A percentile compares a stretch with the other conserved stretches of the same genome.
These are phyloP conservation scores for Eulemur macaco DNA, from an alignment of 2,113 vertebrate genomes.

Conservation along the genomic window DNA sequence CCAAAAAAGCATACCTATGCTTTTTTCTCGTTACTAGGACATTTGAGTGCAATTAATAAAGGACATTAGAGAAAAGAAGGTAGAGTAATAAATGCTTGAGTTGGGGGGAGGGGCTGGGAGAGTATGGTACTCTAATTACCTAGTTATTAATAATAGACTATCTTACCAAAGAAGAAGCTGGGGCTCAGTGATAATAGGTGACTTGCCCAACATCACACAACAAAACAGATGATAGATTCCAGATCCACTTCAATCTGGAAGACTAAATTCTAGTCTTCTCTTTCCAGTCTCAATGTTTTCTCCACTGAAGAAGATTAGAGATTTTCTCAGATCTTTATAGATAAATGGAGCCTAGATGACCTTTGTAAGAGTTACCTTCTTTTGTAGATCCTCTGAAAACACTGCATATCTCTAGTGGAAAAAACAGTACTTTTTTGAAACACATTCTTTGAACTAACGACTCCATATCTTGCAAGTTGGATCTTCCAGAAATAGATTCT, in stretches of 20 bases:
- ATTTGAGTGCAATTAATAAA: not conserved
- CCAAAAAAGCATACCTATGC: not conserved
- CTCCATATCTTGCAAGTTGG: not conserved
- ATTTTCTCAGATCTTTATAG: not conserved
- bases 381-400: not conserved
- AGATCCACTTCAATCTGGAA: not conserved
- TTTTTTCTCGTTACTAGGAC: not conserved
- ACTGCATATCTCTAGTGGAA: not conserved
- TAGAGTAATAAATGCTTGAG: not conserved
- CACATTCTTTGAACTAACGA: not conserved
- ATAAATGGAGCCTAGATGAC: not conserved
- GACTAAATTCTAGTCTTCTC: not conserved
- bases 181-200: not conserved
- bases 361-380: not conserved
- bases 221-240: not conserved
- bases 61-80: not conserved
- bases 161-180: not conserved
- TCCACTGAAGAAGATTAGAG: not conserved
- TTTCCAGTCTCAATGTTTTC: not conserved
- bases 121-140: not conserved
- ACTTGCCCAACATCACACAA: not conserved
- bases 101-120: fast-evolving
- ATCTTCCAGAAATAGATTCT: not conserved
- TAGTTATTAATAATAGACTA: not conserved
- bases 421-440: not conserved